Evolutionary conservation across 2,888 invertebrate genomes (phyloP).

Genomic region (Chrysodeixis includens): DNA sequence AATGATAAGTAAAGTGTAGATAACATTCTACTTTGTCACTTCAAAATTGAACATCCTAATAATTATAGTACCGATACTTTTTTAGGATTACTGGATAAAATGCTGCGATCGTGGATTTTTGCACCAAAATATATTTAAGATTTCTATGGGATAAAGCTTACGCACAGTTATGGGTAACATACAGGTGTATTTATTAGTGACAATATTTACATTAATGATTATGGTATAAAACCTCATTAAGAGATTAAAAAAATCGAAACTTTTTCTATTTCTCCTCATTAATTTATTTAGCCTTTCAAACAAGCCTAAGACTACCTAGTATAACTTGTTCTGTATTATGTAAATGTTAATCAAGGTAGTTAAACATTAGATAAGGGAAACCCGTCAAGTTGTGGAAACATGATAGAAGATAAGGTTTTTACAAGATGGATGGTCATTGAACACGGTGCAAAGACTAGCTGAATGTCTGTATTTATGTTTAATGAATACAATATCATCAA

Average conservation of each 20-base stretch:
- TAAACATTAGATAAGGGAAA: constrained; percentile 3
- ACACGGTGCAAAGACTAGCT: not conserved
- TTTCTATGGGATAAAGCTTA: too few relatives aligned
- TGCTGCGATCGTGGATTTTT: too few relatives aligned
- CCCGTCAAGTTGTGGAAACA: constrained; percentile 3
- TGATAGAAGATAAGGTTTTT: not conserved
- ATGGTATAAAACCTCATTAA: too few relatives aligned
- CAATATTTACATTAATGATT: too few relatives aligned
- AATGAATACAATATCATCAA: not conserved
- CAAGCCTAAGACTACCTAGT: not conserved
- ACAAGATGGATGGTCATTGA: constrained; percentile 4
- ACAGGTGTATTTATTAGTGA: too few relatives aligned
- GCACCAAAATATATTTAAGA: too few relatives aligned
- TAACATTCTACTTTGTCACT: not conserved
- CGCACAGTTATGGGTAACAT: too few relatives aligned
- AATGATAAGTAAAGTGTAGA: not conserved
- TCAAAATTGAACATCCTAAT: too few relatives aligned
- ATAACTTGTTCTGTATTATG: not conserved
- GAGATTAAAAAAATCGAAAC: too few relatives aligned
- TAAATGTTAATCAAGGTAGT: constrained; percentile 7
- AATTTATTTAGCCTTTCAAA: not conserved
- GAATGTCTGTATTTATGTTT: not conserved
- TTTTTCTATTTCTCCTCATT: too few relatives aligned
- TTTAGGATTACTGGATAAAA: too few relatives aligned
- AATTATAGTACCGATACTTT: too few relatives aligned